Base-by-base conservation (phyloP, 2,113 vertebrate species). In the Salminus brasiliensis region DNA sequence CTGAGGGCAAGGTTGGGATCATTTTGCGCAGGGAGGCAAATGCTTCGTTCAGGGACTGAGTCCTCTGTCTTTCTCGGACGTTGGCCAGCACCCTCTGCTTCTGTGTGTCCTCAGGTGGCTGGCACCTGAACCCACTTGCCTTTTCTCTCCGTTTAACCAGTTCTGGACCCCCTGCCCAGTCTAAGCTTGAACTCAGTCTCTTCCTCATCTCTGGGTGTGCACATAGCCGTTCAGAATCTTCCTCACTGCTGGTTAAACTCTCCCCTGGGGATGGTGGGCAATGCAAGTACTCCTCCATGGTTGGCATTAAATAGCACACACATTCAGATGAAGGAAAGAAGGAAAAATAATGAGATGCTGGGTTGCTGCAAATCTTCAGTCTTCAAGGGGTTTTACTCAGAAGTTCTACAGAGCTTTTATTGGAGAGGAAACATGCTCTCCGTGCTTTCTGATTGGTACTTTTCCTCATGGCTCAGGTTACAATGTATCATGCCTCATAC, bases 31-130 rank as follows among this genome's bases (percentile, higher is more conserved):
- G n/a, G 1, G 62, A 66, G 2, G 62, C 62, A 11, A 66, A 66
- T 10, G 62, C 62, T 23, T 66, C 62, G 10, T 66, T 66, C 18
- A 66, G 62, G 9, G 62, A 66, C 11, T 66, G 62, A 39, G 62
- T 66, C 36, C 62, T 66, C 36, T 66, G 62, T 23, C 62, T 66
- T 8, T 66, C 62, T 23, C 62, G 18, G 9, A 66, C 62, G 21
- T 66, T 66, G 21, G 62, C 62, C 16, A 66, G 21, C 32, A 66
- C 62, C 36, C 62, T 66, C 21, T 66, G 62, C 32, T 66, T 66
- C 36, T 39, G 32, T 0, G 36, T 10, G 21, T 66, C 62, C 36
- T 39, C 32, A 13, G 32, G 11, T 3, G 32, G 21, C 62, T 39
- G 32, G 1, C 7, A 23, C 21, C 32, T 39, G 36, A 39, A 0